Base-by-base conservation (phyloP, 23 tunicate species). In the Clavelina lepadiformis region DNA sequence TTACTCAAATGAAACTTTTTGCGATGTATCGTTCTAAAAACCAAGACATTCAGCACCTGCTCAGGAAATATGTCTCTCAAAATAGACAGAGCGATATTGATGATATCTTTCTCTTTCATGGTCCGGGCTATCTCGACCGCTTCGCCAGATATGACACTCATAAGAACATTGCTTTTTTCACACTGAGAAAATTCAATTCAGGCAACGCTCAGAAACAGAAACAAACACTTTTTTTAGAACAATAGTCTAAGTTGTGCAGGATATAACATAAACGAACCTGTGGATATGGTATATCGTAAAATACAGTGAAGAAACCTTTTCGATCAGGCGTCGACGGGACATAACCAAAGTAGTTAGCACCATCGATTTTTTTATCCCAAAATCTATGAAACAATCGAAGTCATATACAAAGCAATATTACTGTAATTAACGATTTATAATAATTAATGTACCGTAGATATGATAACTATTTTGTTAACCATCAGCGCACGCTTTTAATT, bases 331-430 rank as follows among this genome's bases (percentile, higher is more conserved):
- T 31, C 19, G 74, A 69, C 15, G 93, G 93, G 25, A 84, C 77
- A 38, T 84, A 81, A 31, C 96, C 96, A 53, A 88, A 88, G 35
- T 79, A 88, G 41, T 88, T 80, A 19, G 96, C 96, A 5, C 88
- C 96, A 24, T 68, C 79, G 6, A 88, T 79, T 51, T 88, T 88
- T 29, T 74, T 54, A 5, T 65, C 88, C 96, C 96, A 88, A 32
- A 80, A 88, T 61, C 86, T 81, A 20, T n/a, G 38, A 58, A 56
- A 15, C 32, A 25, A 26, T 28, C 28, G 7, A 25, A 24, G 28
- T 6, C 23, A 13, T 8, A 27, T 33, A 31, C 7, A 61, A 31
- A 44, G n/a, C n/a, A n/a, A n/a, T n/a, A n/a, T n/a, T n/a, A n/a
- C n/a, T n/a, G n/a, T n/a, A n/a, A n/a, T n/a, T n/a, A n/a, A n/a